Conservation (phyloP, 2,888 invertebrate genomes). For the Dexiosoma caninum region DNA sequence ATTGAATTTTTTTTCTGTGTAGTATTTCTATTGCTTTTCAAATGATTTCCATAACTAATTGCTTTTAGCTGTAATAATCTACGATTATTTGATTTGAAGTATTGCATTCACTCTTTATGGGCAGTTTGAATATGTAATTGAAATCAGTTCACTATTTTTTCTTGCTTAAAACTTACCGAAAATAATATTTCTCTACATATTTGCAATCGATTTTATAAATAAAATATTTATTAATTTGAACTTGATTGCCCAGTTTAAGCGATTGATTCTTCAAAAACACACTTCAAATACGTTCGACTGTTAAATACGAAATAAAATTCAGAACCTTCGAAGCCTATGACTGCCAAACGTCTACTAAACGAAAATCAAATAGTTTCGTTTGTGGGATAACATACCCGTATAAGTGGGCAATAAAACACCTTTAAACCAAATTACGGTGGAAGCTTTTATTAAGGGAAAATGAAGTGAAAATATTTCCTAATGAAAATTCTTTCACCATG, state of each 20-base stretch:
- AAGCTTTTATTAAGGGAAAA: neutral
- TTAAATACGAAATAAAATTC: conserved; percentile 11
- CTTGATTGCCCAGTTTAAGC: conserved; percentile 64
- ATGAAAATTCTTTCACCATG: too few species aligned
- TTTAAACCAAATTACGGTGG: conserved; percentile 28
- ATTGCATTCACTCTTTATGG: neutral
- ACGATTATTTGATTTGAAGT: neutral
- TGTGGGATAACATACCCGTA: conserved; percentile 35
- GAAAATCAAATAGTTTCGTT: neutral
- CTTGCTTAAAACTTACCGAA: conserved; percentile 55
- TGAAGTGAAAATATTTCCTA: too few species aligned
- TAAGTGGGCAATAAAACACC: conserved; percentile 29
- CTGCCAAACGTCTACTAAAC: conserved; percentile 50
- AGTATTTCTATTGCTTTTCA: neutral
- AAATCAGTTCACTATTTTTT: neutral
- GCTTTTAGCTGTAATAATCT: conserved; percentile 25
- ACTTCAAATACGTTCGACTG: neutral
- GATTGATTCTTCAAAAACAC: neutral
- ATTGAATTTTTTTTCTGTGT: neutral
- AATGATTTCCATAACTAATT: conserved; percentile 11
- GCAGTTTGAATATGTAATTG: neutral
- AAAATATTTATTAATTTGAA: conserved; percentile 61
- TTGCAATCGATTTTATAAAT: conserved; percentile 62
- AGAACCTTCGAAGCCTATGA: conserved; percentile 43
- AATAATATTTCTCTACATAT: conserved; percentile 63